Evolutionary conservation across 2,888 invertebrate genomes (phyloP).

Genomic region (Aromia moschata): DNA sequence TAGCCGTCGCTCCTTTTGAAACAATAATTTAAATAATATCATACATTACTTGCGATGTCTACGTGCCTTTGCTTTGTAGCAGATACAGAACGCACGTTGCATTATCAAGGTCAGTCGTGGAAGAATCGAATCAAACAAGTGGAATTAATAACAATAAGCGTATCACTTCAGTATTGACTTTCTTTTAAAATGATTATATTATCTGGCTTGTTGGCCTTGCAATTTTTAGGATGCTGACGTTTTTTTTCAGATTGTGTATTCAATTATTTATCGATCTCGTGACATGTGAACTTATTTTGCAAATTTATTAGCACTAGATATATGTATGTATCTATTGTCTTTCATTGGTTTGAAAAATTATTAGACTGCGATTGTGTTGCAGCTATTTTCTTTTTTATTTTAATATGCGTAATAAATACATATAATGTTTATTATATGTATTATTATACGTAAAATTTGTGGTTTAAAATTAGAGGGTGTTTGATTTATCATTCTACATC

Average conservation of each 20-base stretch:
- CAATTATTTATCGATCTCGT: too few species aligned
- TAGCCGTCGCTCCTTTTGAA: not conserved
- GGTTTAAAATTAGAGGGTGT: too few species aligned
- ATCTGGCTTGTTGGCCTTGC: conserved; percentile 6
- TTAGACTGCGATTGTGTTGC: too few species aligned
- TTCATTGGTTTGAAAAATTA: too few species aligned
- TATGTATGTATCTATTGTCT: too few species aligned
- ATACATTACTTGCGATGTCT: not conserved
- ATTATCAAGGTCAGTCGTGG: conserved; percentile 6
- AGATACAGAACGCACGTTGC: conserved; percentile 4
- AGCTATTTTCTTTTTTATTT: too few species aligned
- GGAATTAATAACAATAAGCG: conserved; percentile 2
- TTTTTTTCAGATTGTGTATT: not conserved
- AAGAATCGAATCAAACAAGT: not conserved
- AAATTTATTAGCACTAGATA: too few species aligned
- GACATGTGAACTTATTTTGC: too few species aligned
- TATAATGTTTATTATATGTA: too few species aligned
- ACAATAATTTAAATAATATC: not conserved
- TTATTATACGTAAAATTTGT: too few species aligned
- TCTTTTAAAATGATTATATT: conserved; percentile 6
- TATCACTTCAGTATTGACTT: not conserved
- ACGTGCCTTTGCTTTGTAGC: conserved; percentile 3
- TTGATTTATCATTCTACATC: too few species aligned
- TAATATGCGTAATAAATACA: too few species aligned
- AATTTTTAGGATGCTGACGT: conserved; percentile 4